These are phyloP conservation scores for Papilio aristodemus DNA, from an alignment of 1,140 invertebrate species.

Conservation along the genomic window DNA sequence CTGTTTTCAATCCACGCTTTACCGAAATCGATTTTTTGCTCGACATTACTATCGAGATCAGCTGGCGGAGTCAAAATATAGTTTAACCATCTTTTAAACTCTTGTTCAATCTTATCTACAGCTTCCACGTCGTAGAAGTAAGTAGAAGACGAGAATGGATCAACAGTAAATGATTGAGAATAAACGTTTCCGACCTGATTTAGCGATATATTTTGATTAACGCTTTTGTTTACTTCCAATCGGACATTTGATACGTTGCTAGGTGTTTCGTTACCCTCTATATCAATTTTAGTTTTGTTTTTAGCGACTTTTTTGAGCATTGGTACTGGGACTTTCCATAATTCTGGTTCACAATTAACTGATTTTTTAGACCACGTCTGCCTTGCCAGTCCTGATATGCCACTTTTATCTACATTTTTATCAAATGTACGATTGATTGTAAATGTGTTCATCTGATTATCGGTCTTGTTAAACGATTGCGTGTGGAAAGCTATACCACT, in stretches of 20 bases:
- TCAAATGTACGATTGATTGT: slow-evolving; percentile 69
- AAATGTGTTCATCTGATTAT: slow-evolving; percentile 60
- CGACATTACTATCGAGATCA: slow-evolving; percentile 84
- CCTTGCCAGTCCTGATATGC: slow-evolving; percentile 40
- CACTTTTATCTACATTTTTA: slow-evolving; percentile 44
- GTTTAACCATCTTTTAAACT: slow-evolving; percentile 94
- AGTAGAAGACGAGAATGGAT: slow-evolving; percentile 85
- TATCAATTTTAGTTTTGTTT: slow-evolving; percentile 40
- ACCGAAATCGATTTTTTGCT: slow-evolving; percentile 85
- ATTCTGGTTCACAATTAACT: slow-evolving; percentile 57
- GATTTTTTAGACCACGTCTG: slow-evolving; percentile 68
- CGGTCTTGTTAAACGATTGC: slow-evolving; percentile 56
- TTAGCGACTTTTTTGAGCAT: slow-evolving; percentile 51
- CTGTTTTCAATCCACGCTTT: slow-evolving; percentile 87
- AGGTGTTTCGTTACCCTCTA: background rate
- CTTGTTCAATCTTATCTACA: slow-evolving; percentile 88
- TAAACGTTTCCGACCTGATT: slow-evolving; percentile 70
- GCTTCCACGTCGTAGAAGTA: slow-evolving; percentile 90
- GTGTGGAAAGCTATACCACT: slow-evolving; percentile 62
- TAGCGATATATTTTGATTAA: slow-evolving; percentile 55
- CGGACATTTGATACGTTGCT: background rate
- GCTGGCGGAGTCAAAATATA: slow-evolving; percentile 90
- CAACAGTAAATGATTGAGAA: slow-evolving; percentile 83
- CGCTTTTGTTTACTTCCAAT: slow-evolving; percentile 49
- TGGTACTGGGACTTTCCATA: slow-evolving; percentile 65